Evolutionary conservation across 2,888 invertebrate genomes (phyloP).

Genomic region (Julus scandinavius): DNA sequence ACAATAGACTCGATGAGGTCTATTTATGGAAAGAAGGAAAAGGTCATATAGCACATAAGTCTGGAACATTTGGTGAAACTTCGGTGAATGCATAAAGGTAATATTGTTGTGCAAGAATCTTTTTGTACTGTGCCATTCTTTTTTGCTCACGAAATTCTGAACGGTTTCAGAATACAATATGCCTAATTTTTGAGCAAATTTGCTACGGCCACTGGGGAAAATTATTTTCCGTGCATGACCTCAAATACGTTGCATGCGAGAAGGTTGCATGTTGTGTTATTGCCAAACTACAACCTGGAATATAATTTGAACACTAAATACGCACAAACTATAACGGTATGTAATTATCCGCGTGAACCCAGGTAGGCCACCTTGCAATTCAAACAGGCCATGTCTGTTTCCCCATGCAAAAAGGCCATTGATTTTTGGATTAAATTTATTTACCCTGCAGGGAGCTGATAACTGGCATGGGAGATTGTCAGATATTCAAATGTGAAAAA

Average conservation of each 20-base stretch:
- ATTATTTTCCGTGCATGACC: background rate
- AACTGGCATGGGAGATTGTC: background rate
- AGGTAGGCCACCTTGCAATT: background rate
- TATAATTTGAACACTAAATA: background rate
- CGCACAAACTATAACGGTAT: background rate
- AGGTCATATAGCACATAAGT: too few species aligned
- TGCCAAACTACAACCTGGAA: background rate
- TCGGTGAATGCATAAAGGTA: background rate
- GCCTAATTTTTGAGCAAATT: background rate
- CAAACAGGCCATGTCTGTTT: background rate
- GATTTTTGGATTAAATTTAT: constrained; percentile 37
- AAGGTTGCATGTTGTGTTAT: background rate
- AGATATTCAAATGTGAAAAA: background rate
- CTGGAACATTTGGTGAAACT: too few species aligned
- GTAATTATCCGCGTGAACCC: background rate
- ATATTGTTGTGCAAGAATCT: background rate
- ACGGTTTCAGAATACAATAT: background rate
- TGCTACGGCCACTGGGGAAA: constrained; percentile 9
- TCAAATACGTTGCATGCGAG: background rate
- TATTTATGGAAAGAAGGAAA: too few species aligned
- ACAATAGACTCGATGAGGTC: too few species aligned
- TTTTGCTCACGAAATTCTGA: background rate
- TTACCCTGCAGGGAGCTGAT: background rate
- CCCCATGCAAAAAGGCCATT: background rate
- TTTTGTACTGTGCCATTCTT: background rate